Conservation (phyloP, 2,113 vertebrate species). For the Corydoras maculifer region DNA sequence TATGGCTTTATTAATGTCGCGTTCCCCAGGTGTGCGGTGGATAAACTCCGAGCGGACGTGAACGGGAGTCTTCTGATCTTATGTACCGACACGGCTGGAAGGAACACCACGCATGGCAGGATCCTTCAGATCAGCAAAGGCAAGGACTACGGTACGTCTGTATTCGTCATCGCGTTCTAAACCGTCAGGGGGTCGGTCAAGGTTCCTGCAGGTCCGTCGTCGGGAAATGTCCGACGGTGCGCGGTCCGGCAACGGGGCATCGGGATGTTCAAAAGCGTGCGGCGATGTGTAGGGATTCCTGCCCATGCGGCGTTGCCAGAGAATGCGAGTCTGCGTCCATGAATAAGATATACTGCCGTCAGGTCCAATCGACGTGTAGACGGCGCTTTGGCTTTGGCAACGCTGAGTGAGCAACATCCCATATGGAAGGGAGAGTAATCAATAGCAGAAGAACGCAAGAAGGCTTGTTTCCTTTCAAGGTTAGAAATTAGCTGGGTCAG, state of each 20-base stretch:
- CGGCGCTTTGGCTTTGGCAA: slow-evolving; percentile 45
- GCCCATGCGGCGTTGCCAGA: slow-evolving; percentile 38
- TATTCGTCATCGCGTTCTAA: too few relatives aligned
- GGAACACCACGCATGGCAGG: slow-evolving; percentile 84
- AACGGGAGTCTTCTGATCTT: slow-evolving; percentile 87
- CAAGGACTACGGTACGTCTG: slow-evolving; percentile 88
- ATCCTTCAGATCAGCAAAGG: slow-evolving; percentile 91
- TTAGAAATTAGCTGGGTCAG: slow-evolving; percentile 44
- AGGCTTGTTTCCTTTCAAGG: slow-evolving; percentile 34
- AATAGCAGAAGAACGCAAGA: slow-evolving; percentile 43
- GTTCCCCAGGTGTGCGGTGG: slow-evolving; percentile 82
- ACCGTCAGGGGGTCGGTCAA: too few relatives aligned
- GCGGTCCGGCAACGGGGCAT: background rate
- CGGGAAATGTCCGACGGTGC: too few relatives aligned
- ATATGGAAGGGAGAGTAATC: slow-evolving; percentile 47
- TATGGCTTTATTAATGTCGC: slow-evolving; percentile 6
- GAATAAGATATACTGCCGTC: slow-evolving; percentile 55
- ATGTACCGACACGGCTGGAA: slow-evolving; percentile 87
- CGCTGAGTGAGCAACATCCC: slow-evolving; percentile 37
- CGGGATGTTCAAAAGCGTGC: slow-evolving; percentile 37
- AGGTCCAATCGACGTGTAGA: slow-evolving; percentile 44
- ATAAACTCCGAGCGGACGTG: slow-evolving; percentile 74
- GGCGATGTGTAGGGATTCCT: slow-evolving; percentile 42
- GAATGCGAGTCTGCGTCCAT: slow-evolving; percentile 48
- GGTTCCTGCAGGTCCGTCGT: too few relatives aligned